Evolutionary conservation across 2,113 vertebrate species (phyloP).

Genomic region (Percopsis transmontana): DNA sequence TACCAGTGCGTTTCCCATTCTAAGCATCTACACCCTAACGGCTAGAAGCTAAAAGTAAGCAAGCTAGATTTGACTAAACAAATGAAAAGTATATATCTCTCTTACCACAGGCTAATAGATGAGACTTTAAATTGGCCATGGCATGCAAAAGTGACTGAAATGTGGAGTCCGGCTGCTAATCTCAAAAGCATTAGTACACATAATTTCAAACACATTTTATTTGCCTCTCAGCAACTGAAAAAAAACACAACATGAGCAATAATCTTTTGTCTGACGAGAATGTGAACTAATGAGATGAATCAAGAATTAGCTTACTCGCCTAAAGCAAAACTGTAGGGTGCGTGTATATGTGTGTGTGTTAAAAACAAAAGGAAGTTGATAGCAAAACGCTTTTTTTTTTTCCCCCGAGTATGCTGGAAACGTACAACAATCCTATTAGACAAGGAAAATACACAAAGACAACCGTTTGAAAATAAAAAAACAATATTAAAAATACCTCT

Average conservation of each 20-base stretch:
- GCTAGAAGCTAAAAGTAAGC: slow-evolving; percentile 31
- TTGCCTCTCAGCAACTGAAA: slow-evolving; percentile 53
- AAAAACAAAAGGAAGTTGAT: slow-evolving; percentile 9
- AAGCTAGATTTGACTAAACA: slow-evolving; percentile 40
- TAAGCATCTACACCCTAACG: slow-evolving; percentile 20
- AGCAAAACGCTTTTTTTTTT: slow-evolving; percentile 30
- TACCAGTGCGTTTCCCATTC: not conserved
- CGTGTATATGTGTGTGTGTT: slow-evolving; percentile 27
- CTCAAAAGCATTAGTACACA: slow-evolving; percentile 46
- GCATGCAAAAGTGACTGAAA: slow-evolving; percentile 43
- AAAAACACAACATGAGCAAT: slow-evolving; percentile 34
- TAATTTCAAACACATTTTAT: slow-evolving; percentile 54
- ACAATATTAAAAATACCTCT: slow-evolving; percentile 24
- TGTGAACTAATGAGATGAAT: slow-evolving; percentile 74
- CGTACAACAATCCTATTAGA: slow-evolving; percentile 47
- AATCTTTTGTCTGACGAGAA: slow-evolving; percentile 67
- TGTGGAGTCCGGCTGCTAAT: slow-evolving; percentile 46
- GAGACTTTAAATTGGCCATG: slow-evolving; percentile 41
- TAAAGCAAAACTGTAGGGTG: slow-evolving; percentile 54
- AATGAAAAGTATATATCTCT: slow-evolving; percentile 29
- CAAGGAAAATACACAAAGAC: slow-evolving; percentile 19
- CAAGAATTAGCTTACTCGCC: slow-evolving; percentile 53
- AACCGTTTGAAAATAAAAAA: slow-evolving; percentile 14
- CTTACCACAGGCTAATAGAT: slow-evolving; percentile 29
- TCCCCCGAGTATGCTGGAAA: slow-evolving; percentile 23